These are phyloP conservation scores for Anoplius nigerrimus DNA, from an alignment of 2,888 invertebrate genomes.

Conservation along the genomic window DNA sequence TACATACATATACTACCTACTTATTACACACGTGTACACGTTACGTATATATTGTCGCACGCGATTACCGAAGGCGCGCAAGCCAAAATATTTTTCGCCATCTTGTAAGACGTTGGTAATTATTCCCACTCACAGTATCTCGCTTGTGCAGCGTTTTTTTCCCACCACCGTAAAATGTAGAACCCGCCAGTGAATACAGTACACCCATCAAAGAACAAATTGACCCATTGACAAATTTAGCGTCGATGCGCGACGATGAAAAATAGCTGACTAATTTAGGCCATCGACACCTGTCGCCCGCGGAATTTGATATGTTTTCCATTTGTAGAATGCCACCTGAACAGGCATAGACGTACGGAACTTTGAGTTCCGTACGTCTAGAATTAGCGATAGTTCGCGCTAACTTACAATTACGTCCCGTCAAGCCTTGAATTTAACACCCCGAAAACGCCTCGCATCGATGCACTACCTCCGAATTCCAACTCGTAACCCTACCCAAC, in stretches of 20 bases:
- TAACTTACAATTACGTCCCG: too few species aligned
- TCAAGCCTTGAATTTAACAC: too few species aligned
- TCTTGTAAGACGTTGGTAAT: constrained; percentile 70
- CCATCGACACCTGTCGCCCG: too few species aligned
- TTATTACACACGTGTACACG: constrained; percentile 19
- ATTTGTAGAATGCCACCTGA: too few species aligned
- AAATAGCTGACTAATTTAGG: too few species aligned
- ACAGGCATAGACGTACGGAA: too few species aligned
- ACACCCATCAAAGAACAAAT: constrained; percentile 34
- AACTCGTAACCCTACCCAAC: constrained; percentile 33
- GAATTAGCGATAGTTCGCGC: too few species aligned
- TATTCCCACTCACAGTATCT: constrained; percentile 72
- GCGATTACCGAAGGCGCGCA: constrained; percentile 50
- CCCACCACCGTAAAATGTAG: constrained; percentile 73
- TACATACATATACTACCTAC: constrained; percentile 46
- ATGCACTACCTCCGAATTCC: constrained; percentile 35
- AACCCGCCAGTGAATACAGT: constrained; percentile 64
- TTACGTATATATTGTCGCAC: constrained; percentile 55
- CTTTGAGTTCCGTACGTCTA: too few species aligned
- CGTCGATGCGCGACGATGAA: constrained; percentile 51
- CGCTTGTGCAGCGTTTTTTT: constrained; percentile 75
- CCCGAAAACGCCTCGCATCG: constrained; percentile 53
- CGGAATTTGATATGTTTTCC: too few species aligned
- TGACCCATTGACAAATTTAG: constrained; percentile 39
- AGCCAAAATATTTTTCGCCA: constrained; percentile 57